phyloP scores from a whole-genome alignment of 2,797 vertebrate species.

The Diplodus sargus region DNA sequence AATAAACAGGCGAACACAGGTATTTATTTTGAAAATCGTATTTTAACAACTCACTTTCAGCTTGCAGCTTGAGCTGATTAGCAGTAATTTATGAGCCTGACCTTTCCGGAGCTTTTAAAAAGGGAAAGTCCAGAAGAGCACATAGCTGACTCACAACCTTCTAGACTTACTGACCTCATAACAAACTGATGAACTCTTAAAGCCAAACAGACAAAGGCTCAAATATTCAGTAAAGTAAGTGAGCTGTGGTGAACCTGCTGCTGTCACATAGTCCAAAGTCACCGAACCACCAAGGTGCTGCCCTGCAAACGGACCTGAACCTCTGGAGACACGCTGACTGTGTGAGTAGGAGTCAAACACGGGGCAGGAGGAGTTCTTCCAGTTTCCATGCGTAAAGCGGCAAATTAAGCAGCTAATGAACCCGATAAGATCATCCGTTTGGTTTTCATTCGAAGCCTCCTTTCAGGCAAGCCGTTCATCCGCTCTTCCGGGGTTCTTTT shows the following conservation, averaged over 20 bases:
- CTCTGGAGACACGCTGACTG: conserved; percentile 15
- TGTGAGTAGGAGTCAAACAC: background rate
- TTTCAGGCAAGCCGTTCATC: conserved; percentile 45
- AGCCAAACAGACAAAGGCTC: background rate
- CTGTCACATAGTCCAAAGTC: background rate
- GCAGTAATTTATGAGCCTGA: conserved; percentile 24
- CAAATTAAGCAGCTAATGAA: conserved; percentile 70
- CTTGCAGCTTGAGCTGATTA: conserved; percentile 16
- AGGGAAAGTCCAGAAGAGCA: conserved; percentile 10
- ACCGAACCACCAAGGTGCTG: background rate
- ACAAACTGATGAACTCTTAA: conserved; percentile 1
- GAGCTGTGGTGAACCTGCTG: background rate
- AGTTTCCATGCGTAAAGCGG: conserved; percentile 15
- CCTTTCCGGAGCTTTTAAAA: conserved; percentile 14
- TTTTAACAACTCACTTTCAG: background rate
- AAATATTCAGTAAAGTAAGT: background rate
- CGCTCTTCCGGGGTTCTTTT: background rate
- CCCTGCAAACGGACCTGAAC: conserved; percentile 9
- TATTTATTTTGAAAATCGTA: background rate
- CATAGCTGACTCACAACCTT: background rate
- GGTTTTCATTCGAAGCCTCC: conserved; percentile 44
- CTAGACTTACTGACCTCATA: conserved; percentile 21
- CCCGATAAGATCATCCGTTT: conserved; percentile 25
- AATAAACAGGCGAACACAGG: background rate
- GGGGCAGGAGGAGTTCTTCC: conserved; percentile 5